phyloP scores from a whole-genome alignment of 2,797 vertebrate species.

The Chelmon rostratus region DNA sequence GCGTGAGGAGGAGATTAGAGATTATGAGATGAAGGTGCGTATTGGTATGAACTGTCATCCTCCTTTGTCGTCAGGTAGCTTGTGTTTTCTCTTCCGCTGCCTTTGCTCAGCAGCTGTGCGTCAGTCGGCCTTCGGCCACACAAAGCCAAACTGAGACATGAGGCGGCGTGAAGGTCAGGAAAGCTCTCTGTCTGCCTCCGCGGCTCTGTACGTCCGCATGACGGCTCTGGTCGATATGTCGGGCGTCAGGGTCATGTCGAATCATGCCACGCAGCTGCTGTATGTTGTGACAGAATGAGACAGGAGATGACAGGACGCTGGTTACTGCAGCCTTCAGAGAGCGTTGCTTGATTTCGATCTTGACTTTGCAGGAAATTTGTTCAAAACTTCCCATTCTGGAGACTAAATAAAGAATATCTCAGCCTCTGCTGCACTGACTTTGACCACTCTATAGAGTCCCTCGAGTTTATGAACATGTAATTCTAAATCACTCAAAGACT shows the following conservation, averaged over 20 bases:
- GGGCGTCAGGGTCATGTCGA: conserved; percentile 27
- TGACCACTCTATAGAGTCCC: background rate
- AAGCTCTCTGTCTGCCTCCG: conserved; percentile 49
- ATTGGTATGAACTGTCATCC: background rate
- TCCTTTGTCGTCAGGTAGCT: conserved; percentile 4
- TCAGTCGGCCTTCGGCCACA: conserved; percentile 7
- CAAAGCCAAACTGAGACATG: conserved; percentile 23
- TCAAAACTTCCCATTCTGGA: background rate
- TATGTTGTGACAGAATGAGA: conserved; percentile 23
- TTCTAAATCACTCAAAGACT: background rate
- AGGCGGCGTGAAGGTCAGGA: conserved; percentile 38
- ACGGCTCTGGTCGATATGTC: conserved; percentile 46
- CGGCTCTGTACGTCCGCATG: conserved; percentile 29
- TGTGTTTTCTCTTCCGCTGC: background rate
- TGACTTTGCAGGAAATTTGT: conserved; percentile 9
- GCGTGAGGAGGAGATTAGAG: conserved; percentile 19
- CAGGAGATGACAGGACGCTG: conserved; percentile 3
- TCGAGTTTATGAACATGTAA: conserved; percentile 1
- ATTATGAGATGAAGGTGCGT: conserved; percentile 3
- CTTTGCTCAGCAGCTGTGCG: conserved; percentile 3
- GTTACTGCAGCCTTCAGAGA: conserved; percentile 13
- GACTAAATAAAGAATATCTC: background rate
- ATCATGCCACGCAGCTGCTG: conserved; percentile 34
- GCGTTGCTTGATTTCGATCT: conserved; percentile 7
- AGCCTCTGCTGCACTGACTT: background rate